Conservation (phyloP, 2,888 invertebrate species). For the Polyploca ridens region DNA sequence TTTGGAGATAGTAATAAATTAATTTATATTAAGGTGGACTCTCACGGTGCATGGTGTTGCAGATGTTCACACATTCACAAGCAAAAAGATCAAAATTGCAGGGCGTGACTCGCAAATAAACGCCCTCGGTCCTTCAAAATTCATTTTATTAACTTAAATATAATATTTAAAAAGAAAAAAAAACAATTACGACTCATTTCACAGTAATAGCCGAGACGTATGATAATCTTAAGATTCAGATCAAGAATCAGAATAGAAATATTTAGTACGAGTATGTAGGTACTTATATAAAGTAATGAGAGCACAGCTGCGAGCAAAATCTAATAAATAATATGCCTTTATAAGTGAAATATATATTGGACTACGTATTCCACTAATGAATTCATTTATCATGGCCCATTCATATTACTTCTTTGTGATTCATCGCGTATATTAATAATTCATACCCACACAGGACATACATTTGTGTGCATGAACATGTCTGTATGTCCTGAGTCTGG, state of each 20-base stretch:
- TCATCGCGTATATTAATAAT: background rate
- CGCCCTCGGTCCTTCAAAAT: background rate
- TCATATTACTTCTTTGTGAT: conserved; percentile 7
- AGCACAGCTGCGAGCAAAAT: conserved; percentile 6
- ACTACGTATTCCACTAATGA: conserved; percentile 2
- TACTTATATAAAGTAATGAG: background rate
- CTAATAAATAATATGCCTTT: conserved; percentile 9
- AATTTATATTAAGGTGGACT: too few relatives aligned
- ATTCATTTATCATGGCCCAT: conserved; percentile 1
- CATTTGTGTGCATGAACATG: too few relatives aligned
- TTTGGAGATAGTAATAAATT: too few relatives aligned
- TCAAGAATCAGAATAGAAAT: conserved; percentile 7
- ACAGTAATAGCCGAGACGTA: background rate
- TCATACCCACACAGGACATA: too few relatives aligned
- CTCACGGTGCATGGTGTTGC: too few relatives aligned
- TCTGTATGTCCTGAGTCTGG: too few relatives aligned
- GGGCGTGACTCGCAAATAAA: too few relatives aligned
- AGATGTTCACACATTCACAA: too few relatives aligned
- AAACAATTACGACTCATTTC: too few relatives aligned
- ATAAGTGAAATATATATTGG: background rate
- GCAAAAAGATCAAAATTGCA: too few relatives aligned
- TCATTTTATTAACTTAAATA: background rate
- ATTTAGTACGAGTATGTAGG: background rate
- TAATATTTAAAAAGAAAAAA: too few relatives aligned
- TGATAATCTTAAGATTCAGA: background rate